phyloP scores from a whole-genome alignment of 2,797 vertebrate genomes.

The Tadarida brasiliensis region DNA sequence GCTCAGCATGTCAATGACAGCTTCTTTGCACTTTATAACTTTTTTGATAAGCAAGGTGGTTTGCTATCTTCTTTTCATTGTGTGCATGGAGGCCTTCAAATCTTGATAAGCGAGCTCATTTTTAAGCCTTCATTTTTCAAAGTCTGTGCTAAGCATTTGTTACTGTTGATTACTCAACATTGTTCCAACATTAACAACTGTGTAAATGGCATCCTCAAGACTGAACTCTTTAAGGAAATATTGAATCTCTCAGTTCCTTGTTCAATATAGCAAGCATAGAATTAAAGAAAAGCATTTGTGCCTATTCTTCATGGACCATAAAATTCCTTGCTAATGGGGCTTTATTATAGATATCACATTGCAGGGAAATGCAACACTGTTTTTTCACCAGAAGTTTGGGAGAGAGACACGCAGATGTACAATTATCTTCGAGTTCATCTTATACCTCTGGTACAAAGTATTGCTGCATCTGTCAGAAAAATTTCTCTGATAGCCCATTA shows the following conservation, averaged over 20 bases:
- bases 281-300: not conserved
- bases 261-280: not conserved
- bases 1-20: not conserved
- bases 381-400: constrained; percentile 6
- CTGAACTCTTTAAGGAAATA: not conserved
- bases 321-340: not conserved
- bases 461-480: not conserved
- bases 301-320: not conserved
- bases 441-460: not conserved
- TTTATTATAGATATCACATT: not conserved
- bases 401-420: not conserved
- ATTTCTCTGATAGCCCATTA: not conserved
- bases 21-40: not conserved
- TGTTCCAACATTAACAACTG: not conserved
- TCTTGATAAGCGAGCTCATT: not conserved
- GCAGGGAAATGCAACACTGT: not conserved
- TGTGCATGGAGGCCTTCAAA: not conserved
- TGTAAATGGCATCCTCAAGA: not conserved
- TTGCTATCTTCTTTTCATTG: not conserved
- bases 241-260: not conserved
- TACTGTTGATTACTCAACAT: not conserved
- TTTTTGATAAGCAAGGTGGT: not conserved
- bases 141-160: not conserved
- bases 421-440: not conserved
- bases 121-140: constrained; percentile 30